These are phyloP conservation scores for Mustela nigripes DNA, from an alignment of 2,113 vertebrate species.

Conservation along the genomic window DNA sequence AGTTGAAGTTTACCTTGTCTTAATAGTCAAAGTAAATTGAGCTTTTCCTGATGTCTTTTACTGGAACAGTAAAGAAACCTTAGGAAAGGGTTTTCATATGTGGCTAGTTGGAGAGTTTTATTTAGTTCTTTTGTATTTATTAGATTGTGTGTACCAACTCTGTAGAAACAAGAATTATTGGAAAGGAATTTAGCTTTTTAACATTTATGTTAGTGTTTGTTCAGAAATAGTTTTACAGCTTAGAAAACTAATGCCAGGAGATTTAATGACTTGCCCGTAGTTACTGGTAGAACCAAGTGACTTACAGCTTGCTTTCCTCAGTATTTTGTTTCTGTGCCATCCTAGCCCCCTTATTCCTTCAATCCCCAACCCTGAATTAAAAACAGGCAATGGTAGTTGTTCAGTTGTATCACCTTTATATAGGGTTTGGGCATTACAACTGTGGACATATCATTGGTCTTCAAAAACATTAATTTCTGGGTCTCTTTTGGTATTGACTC, in stretches of 20 bases:
- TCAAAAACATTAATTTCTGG: background rate
- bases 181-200: slow-evolving; percentile 50
- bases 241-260: background rate
- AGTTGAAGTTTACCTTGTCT: background rate
- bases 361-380: background rate
- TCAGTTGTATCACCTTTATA: background rate
- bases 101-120: slow-evolving; percentile 44
- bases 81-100: background rate
- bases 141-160: background rate
- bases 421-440: background rate
- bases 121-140: background rate
- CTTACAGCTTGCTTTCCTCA: background rate
- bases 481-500: background rate
- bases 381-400: background rate
- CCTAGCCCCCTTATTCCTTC: background rate
- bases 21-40: background rate
- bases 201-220: background rate
- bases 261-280: background rate
- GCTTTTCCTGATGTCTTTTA: slow-evolving; percentile 45
- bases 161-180: slow-evolving; percentile 49
- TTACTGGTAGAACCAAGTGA: slow-evolving; percentile 33
- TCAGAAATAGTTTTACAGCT: background rate
- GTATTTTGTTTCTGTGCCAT: background rate
- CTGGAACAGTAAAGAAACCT: slow-evolving; percentile 1
- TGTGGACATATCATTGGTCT: background rate